phyloP scores from a whole-genome alignment of 2,888 invertebrate species.

The Tetropium fuscum region DNA sequence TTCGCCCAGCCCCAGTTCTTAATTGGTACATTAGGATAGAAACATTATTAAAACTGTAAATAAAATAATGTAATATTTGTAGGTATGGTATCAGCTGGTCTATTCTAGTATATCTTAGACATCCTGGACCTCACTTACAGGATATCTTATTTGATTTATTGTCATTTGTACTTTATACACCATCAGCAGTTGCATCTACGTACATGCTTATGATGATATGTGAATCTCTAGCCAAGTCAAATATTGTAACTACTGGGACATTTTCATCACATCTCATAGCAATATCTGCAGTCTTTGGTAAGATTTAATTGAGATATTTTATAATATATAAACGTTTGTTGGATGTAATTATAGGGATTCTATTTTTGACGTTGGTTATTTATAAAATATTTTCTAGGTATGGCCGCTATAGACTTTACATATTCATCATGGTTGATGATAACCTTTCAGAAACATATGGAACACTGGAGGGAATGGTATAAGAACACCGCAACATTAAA shows the following conservation, averaged over 20 bases:
- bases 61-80: too few relatives aligned
- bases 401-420: constrained; percentile 64
- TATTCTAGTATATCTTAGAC: constrained; percentile 63
- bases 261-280: constrained; percentile 59
- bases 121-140: constrained; percentile 64
- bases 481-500: constrained; percentile 58
- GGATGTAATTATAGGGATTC: too few relatives aligned
- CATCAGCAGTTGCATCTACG: constrained; percentile 66
- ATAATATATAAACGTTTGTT: too few relatives aligned
- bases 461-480: constrained; percentile 64
- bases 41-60: too few relatives aligned
- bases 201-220: constrained; percentile 65
- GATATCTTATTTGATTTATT: constrained; percentile 67
- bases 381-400: too few relatives aligned
- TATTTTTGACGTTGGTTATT: too few relatives aligned
- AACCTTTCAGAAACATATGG: constrained; percentile 60
- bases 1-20: too few relatives aligned
- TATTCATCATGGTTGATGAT: constrained; percentile 65
- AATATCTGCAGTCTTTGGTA: constrained; percentile 62
- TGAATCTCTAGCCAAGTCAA: constrained; percentile 59
- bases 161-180: constrained; percentile 68
- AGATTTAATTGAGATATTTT: constrained; percentile 21
- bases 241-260: constrained; percentile 50
- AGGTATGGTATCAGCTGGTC: constrained; percentile 60
- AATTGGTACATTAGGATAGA: too few relatives aligned